A percentile compares a stretch with the other conserved stretches of the same genome.
These are phyloP conservation scores for Ctenopoma kingsleyae DNA, from an alignment of 2,797 vertebrate species.

Conservation along the genomic window DNA sequence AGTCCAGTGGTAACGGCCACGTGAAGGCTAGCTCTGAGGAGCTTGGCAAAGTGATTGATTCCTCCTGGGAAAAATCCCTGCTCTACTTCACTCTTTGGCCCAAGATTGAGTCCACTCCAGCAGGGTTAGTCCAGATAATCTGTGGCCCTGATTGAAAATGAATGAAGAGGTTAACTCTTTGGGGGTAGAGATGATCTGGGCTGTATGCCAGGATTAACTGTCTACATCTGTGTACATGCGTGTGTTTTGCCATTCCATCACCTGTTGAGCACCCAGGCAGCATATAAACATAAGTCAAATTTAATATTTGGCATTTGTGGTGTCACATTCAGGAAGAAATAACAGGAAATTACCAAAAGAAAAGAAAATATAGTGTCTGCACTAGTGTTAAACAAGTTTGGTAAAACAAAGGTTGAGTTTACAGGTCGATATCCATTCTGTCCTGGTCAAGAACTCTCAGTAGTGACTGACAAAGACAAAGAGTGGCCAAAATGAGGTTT, in stretches of 20 bases:
- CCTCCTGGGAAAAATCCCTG: constrained; percentile 82
- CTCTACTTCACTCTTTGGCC: constrained; percentile 79
- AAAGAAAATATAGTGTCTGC: background rate
- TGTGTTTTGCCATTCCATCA: constrained; percentile 23
- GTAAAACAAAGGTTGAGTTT: constrained; percentile 41
- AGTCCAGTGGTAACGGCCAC: constrained; percentile 61
- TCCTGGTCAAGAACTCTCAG: constrained; percentile 49
- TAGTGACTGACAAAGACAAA: constrained; percentile 67
- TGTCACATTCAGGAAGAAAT: background rate
- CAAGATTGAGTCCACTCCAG: constrained; percentile 83
- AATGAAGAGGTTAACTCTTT: constrained; percentile 82
- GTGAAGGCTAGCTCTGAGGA: constrained; percentile 68
- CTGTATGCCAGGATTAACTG: constrained; percentile 67
- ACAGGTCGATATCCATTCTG: constrained; percentile 44
- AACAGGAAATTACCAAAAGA: background rate
- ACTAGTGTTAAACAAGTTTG: constrained; percentile 1
- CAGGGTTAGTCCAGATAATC: constrained; percentile 83
- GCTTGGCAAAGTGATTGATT: constrained; percentile 83
- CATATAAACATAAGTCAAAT: constrained; percentile 5
- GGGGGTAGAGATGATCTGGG: constrained; percentile 62
- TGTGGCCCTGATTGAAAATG: constrained; percentile 83
- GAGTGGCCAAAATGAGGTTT: constrained; percentile 61
- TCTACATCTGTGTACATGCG: constrained; percentile 32
- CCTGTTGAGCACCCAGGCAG: constrained; percentile 40
- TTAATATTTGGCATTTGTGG: background rate